These are phyloP conservation scores for Zaprionus lachaisei DNA, from an alignment of 1,140 invertebrate species.

Conservation along the genomic window DNA sequence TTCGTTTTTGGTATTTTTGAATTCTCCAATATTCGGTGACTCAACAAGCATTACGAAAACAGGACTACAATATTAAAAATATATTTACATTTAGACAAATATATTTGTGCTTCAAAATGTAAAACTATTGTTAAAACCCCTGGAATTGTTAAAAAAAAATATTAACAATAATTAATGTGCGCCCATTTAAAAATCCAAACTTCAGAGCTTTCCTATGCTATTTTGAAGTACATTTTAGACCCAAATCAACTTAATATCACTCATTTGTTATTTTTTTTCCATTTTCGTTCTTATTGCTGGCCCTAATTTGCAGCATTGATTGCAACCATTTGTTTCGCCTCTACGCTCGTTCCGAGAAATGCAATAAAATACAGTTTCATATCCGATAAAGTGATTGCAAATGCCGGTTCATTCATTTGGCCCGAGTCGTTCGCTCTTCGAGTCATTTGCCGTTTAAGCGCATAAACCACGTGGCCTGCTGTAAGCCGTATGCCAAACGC, in stretches of 20 bases:
- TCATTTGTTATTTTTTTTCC: not conserved
- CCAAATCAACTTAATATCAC: not conserved
- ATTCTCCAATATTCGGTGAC: constrained; percentile 19
- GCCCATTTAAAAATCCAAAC: no score
- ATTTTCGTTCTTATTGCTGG: not conserved
- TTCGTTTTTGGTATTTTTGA: constrained; percentile 41
- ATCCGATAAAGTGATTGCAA: constrained; percentile 36
- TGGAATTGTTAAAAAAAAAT: no score
- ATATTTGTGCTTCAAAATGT: no score
- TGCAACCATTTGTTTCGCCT: not conserved
- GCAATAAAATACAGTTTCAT: constrained; percentile 46
- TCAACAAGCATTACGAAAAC: not conserved
- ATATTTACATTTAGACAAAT: not conserved
- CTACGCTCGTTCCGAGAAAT: not conserved
- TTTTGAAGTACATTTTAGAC: no score
- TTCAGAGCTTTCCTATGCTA: no score
- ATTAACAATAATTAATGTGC: no score
- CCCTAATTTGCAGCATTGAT: not conserved
- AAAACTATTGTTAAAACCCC: no score
- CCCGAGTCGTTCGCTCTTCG: not conserved
- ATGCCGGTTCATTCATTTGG: constrained; percentile 55
- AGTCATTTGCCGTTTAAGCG: constrained; percentile 67
- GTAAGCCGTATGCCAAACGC: constrained; percentile 79
- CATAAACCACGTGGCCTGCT: constrained; percentile 71
- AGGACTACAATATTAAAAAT: constrained; percentile 37